Evolutionary conservation across 2,888 invertebrate genomes (phyloP).

Genomic region (Stratiomys singularior): DNA sequence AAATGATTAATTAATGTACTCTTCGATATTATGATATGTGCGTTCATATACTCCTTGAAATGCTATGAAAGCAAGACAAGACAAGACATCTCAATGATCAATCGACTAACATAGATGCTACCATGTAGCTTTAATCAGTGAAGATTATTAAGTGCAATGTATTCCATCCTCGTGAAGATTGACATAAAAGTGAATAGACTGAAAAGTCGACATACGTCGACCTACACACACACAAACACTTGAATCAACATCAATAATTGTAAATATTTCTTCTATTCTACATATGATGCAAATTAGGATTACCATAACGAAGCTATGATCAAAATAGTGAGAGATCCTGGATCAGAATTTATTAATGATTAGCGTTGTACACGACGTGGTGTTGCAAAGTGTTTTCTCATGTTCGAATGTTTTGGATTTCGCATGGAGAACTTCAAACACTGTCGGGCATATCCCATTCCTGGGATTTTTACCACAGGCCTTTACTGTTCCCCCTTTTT

Average conservation of each 20-base stretch:
- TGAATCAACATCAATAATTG: slow-evolving; percentile 7
- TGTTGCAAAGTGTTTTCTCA: too few relatives aligned
- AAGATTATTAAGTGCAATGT: slow-evolving; percentile 50
- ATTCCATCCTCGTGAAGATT: slow-evolving; percentile 47
- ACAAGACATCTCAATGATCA: slow-evolving; percentile 49
- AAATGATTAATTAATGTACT: slow-evolving; percentile 46
- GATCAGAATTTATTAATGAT: too few relatives aligned
- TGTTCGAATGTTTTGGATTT: too few relatives aligned
- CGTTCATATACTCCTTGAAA: background rate
- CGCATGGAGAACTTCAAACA: too few relatives aligned
- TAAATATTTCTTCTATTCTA: background rate
- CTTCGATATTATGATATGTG: slow-evolving; percentile 10
- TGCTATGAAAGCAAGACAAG: background rate
- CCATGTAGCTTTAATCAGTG: slow-evolving; percentile 47
- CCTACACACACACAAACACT: slow-evolving; percentile 17
- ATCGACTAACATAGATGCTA: slow-evolving; percentile 36
- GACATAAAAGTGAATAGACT: slow-evolving; percentile 45
- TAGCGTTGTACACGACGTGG: too few relatives aligned
- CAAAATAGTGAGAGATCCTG: too few relatives aligned
- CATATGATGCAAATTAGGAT: too few relatives aligned
- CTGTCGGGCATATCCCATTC: too few relatives aligned
- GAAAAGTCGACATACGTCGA: background rate
- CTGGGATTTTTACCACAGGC: too few relatives aligned
- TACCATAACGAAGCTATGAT: too few relatives aligned
- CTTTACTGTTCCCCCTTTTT: too few relatives aligned